Conservation (phyloP, 2,797 vertebrate genomes). For the Intellagama lesueurii region DNA sequence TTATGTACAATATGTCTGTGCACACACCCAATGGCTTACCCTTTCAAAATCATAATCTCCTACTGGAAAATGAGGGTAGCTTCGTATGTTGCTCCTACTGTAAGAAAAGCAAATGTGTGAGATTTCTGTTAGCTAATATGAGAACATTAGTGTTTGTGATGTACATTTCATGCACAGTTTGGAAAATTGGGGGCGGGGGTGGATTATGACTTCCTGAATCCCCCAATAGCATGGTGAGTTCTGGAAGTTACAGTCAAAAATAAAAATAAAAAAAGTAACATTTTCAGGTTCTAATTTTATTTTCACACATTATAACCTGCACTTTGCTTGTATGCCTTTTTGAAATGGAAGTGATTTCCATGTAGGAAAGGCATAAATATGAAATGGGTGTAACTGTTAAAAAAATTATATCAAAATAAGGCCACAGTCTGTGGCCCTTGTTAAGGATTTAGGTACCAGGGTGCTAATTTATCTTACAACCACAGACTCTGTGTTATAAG, state of each 20-base stretch:
- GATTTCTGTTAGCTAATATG: not conserved
- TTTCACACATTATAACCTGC: not conserved
- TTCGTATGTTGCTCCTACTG: not conserved
- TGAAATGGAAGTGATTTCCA: not conserved
- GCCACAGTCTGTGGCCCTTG: not conserved
- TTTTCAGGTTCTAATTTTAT: not conserved
- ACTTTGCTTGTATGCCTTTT: not conserved
- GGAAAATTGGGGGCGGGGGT: too few species aligned
- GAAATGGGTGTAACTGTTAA: not conserved
- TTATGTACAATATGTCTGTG: not conserved
- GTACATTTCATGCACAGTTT: not conserved
- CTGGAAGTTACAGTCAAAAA: too few species aligned
- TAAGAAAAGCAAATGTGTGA: not conserved
- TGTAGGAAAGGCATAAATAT: not conserved
- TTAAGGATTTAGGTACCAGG: not conserved
- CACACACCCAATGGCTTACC: too few species aligned
- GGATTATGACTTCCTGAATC: too few species aligned
- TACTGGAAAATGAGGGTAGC: not conserved
- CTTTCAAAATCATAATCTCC: not conserved
- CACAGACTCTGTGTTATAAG: constrained; percentile 36
- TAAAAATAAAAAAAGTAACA: too few species aligned
- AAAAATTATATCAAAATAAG: not conserved
- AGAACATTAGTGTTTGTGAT: not conserved
- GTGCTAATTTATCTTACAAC: not conserved
- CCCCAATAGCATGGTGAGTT: too few species aligned